A percentile compares a stretch with the other conserved stretches of the same genome.
These are phyloP conservation scores for Medauroidea extradentata DNA, from an alignment of 1,140 invertebrate species.

Conservation along the genomic window DNA sequence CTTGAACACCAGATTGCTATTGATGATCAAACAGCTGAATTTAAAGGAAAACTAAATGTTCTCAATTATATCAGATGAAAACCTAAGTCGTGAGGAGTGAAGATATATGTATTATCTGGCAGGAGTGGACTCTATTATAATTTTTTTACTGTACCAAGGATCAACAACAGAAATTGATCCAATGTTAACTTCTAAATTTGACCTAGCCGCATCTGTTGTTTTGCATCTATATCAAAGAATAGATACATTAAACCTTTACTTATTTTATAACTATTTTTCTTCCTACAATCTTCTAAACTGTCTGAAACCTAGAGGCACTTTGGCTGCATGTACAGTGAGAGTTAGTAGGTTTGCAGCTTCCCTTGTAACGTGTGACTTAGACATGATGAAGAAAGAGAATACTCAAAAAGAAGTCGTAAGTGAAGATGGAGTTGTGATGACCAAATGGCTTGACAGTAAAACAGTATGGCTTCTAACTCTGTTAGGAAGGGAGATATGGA, in stretches of 20 bases:
- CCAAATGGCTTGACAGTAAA: neutral
- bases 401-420: neutral
- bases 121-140: slow-evolving; percentile 26
- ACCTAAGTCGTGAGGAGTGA: slow-evolving; percentile 21
- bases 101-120: slow-evolving; percentile 25
- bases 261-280: slow-evolving; percentile 26
- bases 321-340: slow-evolving; percentile 14
- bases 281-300: slow-evolving; percentile 6
- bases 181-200: neutral
- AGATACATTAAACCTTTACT: neutral
- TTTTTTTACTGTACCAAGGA: slow-evolving; percentile 28
- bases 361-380: slow-evolving; percentile 13
- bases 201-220: neutral
- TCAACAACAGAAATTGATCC: slow-evolving; percentile 14
- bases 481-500: neutral
- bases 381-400: slow-evolving; percentile 19
- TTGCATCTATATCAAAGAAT: slow-evolving; percentile 5
- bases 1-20: slow-evolving; percentile 20
- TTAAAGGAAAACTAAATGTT: slow-evolving; percentile 24
- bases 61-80: slow-evolving; percentile 11
- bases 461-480: neutral
- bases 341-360: slow-evolving; percentile 11
- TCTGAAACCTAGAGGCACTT: slow-evolving; percentile 8
- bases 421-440: neutral
- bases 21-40: slow-evolving; percentile 33